Evolutionary conservation across 2,113 vertebrate genomes (phyloP).

Genomic region (Apteryx owenii): DNA sequence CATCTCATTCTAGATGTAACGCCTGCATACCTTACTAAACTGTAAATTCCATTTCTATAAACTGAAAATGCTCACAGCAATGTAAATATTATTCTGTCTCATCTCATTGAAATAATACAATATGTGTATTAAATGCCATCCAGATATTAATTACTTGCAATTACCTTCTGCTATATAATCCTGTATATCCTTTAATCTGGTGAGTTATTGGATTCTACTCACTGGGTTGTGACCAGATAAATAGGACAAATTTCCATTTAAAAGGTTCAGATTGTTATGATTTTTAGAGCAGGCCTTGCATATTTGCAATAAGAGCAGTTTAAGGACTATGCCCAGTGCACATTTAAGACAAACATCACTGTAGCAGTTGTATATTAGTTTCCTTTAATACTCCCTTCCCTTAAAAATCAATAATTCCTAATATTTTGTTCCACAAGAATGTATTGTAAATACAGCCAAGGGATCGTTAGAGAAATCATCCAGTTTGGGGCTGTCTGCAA

Average conservation of each 20-base stretch:
- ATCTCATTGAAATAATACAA: constrained; percentile 66
- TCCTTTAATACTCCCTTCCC: constrained; percentile 2
- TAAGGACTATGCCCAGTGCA: constrained; percentile 35
- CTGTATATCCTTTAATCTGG: constrained; percentile 56
- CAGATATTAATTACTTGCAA: constrained; percentile 68
- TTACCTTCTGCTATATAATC: constrained; percentile 69
- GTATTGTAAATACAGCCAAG: not conserved
- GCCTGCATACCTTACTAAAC: constrained; percentile 64
- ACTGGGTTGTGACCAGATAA: constrained; percentile 58
- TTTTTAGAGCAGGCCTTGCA: constrained; percentile 42
- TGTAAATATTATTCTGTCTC: constrained; percentile 74
- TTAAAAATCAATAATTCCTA: constrained; percentile 35
- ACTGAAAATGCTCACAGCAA: constrained; percentile 41
- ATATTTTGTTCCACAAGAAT: constrained; percentile 1
- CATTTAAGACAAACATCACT: constrained; percentile 22
- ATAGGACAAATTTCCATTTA: constrained; percentile 65
- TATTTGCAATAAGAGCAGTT: constrained; percentile 54
- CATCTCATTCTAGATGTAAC: constrained; percentile 46
- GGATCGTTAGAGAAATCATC: not conserved
- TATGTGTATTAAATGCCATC: constrained; percentile 65
- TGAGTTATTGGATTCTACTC: constrained; percentile 69
- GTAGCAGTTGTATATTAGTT: constrained; percentile 19
- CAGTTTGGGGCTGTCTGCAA: not conserved
- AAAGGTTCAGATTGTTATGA: constrained; percentile 41
- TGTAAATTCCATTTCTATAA: constrained; percentile 67